Percentiles rank a stretch among this genome's conserved stretches.
These are phyloP conservation scores for Tupaia chinensis DNA, from an alignment of 2,113 vertebrate genomes.

Conservation along the genomic window DNA sequence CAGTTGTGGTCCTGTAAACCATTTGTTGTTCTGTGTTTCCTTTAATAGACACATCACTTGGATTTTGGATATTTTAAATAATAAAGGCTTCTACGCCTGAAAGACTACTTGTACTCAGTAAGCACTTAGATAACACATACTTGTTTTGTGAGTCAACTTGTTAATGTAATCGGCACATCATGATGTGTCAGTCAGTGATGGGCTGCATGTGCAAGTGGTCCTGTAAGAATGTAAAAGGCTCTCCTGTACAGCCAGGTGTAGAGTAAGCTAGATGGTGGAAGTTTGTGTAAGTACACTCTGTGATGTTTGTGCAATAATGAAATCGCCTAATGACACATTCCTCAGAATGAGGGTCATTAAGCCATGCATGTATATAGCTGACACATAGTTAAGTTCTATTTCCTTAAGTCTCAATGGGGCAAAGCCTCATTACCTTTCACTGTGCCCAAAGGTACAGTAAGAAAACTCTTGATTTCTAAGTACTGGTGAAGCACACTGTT, in stretches of 20 bases:
- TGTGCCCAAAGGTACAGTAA: constrained; percentile 88
- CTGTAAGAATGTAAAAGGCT: no score
- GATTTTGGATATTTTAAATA: constrained; percentile 93
- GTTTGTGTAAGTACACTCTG: no score
- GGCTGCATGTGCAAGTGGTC: no score
- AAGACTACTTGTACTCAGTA: constrained; percentile 92
- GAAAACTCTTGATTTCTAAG: constrained; percentile 90
- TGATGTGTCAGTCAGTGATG: no score
- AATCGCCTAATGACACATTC: no score
- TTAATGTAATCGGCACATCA: constrained; percentile 79
- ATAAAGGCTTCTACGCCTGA: constrained; percentile 91
- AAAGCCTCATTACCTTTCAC: constrained; percentile 90
- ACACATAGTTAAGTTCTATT: constrained; percentile 88
- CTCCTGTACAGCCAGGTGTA: no score
- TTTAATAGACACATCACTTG: constrained; percentile 88
- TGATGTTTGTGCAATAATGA: no score
- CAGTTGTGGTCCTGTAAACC: constrained; percentile 89
- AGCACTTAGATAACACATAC: constrained; percentile 92
- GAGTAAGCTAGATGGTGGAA: no score
- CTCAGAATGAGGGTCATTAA: no score
- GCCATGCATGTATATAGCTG: constrained; percentile 85
- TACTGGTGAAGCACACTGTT: constrained; percentile 89
- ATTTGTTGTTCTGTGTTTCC: constrained; percentile 80
- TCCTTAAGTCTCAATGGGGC: constrained; percentile 90
- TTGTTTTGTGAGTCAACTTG: constrained; percentile 92